Conservation (phyloP, 2,113 vertebrate genomes). For the Hippoglossus stenolepis region DNA sequence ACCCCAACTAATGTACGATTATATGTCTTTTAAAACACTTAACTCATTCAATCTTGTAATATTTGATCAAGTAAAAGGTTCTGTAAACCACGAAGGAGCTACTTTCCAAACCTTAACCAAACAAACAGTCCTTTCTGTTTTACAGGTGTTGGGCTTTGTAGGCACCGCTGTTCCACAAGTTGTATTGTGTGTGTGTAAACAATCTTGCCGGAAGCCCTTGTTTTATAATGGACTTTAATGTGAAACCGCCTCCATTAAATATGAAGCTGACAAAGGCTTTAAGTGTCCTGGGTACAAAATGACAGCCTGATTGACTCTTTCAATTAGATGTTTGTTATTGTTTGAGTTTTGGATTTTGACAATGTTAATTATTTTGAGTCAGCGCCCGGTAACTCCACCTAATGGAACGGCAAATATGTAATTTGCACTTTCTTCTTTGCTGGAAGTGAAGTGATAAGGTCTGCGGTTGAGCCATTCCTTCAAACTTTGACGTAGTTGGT, state of each 20-base stretch:
- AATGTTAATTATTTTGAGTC: background rate
- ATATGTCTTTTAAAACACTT: background rate
- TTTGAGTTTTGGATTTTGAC: background rate
- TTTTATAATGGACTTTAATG: background rate
- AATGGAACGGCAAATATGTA: background rate
- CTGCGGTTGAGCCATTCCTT: background rate
- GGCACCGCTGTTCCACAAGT: background rate
- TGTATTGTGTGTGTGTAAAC: background rate
- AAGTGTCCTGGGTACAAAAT: background rate
- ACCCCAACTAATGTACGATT: background rate
- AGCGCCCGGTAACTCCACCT: background rate
- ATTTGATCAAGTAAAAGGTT: background rate
- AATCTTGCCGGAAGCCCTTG: background rate
- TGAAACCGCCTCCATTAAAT: background rate
- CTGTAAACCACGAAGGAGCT: background rate
- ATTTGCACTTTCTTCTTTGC: background rate
- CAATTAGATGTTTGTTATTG: background rate
- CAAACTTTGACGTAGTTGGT: background rate
- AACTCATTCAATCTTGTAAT: no score
- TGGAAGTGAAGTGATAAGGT: background rate
- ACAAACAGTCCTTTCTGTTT: slow-evolving; percentile 1
- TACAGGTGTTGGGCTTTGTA: background rate
- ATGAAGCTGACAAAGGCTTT: background rate
- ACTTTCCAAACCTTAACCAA: background rate
- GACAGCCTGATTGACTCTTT: no score